These are phyloP conservation scores for Alosa alosa DNA, from an alignment of 2,113 vertebrate species.

Conservation along the genomic window DNA sequence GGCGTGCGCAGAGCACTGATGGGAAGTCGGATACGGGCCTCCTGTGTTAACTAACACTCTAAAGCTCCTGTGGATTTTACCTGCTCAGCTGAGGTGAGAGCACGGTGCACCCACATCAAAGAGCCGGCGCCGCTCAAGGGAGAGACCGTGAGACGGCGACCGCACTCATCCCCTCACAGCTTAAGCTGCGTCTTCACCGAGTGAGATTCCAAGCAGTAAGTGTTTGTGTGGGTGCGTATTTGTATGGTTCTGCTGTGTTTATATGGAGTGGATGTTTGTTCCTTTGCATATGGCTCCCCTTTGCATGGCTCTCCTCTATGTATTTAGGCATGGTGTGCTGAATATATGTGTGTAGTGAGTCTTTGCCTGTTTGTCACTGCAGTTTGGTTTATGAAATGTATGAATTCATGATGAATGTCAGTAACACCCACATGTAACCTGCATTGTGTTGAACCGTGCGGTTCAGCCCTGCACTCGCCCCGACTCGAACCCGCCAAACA, in stretches of 20 bases:
- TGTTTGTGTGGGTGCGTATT: background rate
- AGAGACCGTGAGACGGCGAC: background rate
- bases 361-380: too few relatives aligned
- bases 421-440: background rate
- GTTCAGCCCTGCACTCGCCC: too few relatives aligned
- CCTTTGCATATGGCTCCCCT: too few relatives aligned
- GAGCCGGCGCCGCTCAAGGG: background rate
- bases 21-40: constrained; percentile 12
- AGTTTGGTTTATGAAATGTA: background rate
- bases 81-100: constrained; percentile 18
- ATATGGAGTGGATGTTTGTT: background rate
- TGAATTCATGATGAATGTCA: background rate
- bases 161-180: background rate
- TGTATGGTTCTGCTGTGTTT: background rate
- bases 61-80: constrained; percentile 30
- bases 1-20: background rate
- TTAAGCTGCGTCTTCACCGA: background rate
- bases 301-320: too few relatives aligned
- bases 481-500: too few relatives aligned
- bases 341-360: too few relatives aligned
- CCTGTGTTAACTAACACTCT: constrained; percentile 18
- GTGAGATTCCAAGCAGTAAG: background rate
- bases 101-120: constrained; percentile 24
- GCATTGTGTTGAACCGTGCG: too few relatives aligned
- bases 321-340: too few relatives aligned